These are phyloP conservation scores for Syngnathus acus DNA, from an alignment of 2,797 vertebrate species.

Conservation along the genomic window DNA sequence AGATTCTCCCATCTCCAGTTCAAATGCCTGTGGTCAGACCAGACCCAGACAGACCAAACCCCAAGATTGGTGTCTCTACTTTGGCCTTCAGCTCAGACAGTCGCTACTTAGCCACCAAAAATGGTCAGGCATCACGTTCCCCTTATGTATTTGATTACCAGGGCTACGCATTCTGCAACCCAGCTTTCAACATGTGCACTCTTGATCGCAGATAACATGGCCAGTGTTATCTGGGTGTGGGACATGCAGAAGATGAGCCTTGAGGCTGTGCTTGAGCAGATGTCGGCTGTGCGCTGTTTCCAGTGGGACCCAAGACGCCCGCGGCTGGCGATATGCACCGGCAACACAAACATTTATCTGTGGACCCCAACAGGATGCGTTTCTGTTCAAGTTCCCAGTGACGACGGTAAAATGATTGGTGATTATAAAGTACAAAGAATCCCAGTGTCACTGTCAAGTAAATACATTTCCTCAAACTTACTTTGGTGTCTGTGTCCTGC, in stretches of 20 bases:
- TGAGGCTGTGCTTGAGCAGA: conserved; percentile 81
- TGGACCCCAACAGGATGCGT: conserved; percentile 87
- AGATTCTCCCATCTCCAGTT: conserved; percentile 72
- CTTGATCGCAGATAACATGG: conserved; percentile 77
- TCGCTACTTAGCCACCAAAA: conserved; percentile 87
- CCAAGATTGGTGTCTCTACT: conserved; percentile 83
- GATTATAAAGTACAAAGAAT: neutral
- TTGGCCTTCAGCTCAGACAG: conserved; percentile 88
- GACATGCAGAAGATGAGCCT: conserved; percentile 81
- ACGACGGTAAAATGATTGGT: conserved; percentile 78
- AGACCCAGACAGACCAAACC: conserved; percentile 84
- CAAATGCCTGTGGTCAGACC: conserved; percentile 81
- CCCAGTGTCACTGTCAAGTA: neutral
- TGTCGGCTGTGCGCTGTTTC: conserved; percentile 74
- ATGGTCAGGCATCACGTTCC: conserved; percentile 64
- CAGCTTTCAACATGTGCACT: conserved; percentile 4
- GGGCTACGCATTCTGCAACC: too few species aligned
- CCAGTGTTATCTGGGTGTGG: conserved; percentile 87
- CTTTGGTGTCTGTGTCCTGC: neutral
- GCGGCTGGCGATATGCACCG: conserved; percentile 85
- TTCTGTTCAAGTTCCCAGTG: conserved; percentile 79
- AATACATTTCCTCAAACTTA: neutral
- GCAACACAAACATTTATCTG: conserved; percentile 77
- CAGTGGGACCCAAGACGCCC: conserved; percentile 86
- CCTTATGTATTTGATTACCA: neutral